Conservation (phyloP, 2,113 vertebrate genomes). For the Poeciliopsis turrubarensis region DNA sequence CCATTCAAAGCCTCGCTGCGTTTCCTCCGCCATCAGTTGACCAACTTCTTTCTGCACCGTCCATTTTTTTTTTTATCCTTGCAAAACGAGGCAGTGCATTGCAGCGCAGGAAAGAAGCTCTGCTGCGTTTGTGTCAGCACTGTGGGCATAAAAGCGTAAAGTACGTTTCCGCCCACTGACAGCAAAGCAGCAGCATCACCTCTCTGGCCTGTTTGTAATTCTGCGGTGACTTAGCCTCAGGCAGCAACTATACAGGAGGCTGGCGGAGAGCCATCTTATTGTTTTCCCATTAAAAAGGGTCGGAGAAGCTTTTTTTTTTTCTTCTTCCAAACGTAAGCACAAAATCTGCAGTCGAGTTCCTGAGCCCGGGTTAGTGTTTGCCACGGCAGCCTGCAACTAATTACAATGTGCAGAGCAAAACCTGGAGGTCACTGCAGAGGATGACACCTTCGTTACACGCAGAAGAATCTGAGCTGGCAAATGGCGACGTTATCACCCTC, state of each 20-base stretch:
- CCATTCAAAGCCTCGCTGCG: not conserved
- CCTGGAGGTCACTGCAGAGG: not conserved
- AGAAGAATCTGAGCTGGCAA: not conserved
- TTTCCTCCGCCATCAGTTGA: too few species aligned
- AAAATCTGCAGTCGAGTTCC: not conserved
- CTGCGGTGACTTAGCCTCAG: not conserved
- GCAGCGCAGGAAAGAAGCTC: not conserved
- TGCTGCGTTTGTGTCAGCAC: not conserved
- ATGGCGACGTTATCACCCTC: not conserved
- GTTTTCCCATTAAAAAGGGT: slow-evolving; percentile 12
- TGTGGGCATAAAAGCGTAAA: slow-evolving; percentile 2
- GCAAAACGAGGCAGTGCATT: not conserved
- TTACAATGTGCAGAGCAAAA: not conserved
- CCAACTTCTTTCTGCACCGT: not conserved
- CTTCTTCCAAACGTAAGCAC: not conserved
- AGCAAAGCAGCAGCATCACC: slow-evolving; percentile 6
- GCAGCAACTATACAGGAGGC: not conserved
- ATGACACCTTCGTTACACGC: not conserved
- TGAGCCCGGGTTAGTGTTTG: not conserved
- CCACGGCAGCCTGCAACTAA: not conserved
- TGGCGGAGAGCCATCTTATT: slow-evolving; percentile 8
- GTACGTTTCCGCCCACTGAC: not conserved
- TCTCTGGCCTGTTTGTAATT: slow-evolving; percentile 5
- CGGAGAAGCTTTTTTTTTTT: not conserved
- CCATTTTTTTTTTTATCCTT: not conserved